Percentiles rank a stretch among this genome's conserved stretches.
phyloP scores from a whole-genome alignment of 1,140 invertebrate genomes.

The Neodiprion lecontei region DNA sequence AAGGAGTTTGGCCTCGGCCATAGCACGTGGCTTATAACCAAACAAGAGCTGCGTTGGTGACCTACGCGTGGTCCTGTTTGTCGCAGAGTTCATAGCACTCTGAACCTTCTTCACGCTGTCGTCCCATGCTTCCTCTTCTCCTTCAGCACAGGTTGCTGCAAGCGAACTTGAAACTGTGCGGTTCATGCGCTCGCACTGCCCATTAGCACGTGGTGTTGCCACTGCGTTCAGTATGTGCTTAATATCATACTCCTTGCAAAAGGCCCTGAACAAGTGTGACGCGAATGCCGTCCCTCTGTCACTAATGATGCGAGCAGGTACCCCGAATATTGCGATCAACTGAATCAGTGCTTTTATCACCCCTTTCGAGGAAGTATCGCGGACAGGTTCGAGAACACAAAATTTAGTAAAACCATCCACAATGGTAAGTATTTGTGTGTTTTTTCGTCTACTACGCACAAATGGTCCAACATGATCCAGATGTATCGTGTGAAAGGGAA shows the following conservation, averaged over 20 bases:
- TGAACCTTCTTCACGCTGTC: constrained; percentile 32
- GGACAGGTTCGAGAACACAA: constrained; percentile 38
- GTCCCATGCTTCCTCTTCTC: constrained; percentile 39
- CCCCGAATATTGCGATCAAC: constrained; percentile 34
- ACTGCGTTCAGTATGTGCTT: constrained; percentile 40
- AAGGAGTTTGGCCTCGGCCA: constrained; percentile 28
- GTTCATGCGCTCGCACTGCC: constrained; percentile 41
- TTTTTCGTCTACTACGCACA: constrained; percentile 24
- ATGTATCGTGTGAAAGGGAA: constrained; percentile 46
- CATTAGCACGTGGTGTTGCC: constrained; percentile 41
- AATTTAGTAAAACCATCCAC: constrained; percentile 46
- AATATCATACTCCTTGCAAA: constrained; percentile 33
- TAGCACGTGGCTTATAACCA: constrained; percentile 30
- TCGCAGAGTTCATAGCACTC: constrained; percentile 39
- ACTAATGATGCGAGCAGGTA: constrained; percentile 37
- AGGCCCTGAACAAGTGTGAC: constrained; percentile 27
- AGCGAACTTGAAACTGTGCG: constrained; percentile 36
- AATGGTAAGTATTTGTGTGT: constrained; percentile 34
- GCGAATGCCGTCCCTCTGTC: constrained; percentile 44
- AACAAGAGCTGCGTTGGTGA: constrained; percentile 45
- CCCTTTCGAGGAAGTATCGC: constrained; percentile 27
- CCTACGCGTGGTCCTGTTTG: constrained; percentile 33
- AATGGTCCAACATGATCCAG: constrained; percentile 42
- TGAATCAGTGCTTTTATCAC: constrained; percentile 26
- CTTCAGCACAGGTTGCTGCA: constrained; percentile 27